Evolutionary conservation across 2,113 vertebrate species (phyloP).

Genomic region (Narcine bancroftii): DNA sequence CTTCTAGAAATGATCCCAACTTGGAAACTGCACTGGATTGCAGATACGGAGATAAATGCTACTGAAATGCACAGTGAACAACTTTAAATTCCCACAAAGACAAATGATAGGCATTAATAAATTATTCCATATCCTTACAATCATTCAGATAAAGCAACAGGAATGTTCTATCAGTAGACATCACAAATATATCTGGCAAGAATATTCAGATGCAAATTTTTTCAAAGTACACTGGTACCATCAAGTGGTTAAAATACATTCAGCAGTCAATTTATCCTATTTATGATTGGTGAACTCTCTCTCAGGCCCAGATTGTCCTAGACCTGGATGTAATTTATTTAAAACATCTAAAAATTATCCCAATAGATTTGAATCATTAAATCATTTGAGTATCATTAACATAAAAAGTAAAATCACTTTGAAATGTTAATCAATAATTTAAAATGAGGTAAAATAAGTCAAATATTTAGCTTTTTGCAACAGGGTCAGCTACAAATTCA

Average conservation of each 20-base stretch:
- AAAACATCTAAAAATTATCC: too few species aligned
- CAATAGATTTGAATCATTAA: too few species aligned
- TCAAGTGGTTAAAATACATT: constrained; percentile 13
- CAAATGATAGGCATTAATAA: background rate
- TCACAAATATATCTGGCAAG: background rate
- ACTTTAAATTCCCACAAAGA: background rate
- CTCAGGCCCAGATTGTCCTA: too few species aligned
- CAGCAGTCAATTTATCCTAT: background rate
- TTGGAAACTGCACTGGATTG: background rate
- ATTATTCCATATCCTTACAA: background rate
- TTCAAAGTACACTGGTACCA: constrained; percentile 24
- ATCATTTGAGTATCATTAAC: too few species aligned
- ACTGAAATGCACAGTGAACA: background rate
- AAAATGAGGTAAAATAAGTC: too few species aligned
- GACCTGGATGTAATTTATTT: too few species aligned
- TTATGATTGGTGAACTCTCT: background rate
- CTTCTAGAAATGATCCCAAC: background rate
- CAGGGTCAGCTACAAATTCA: too few species aligned
- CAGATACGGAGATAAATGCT: background rate
- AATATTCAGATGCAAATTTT: background rate
- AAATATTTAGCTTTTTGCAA: too few species aligned
- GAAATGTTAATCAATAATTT: too few species aligned
- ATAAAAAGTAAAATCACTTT: too few species aligned
- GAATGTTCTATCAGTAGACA: constrained; percentile 5
- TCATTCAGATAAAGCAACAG: background rate